Evolutionary conservation across 1,140 invertebrate species (phyloP), one percentile per base, ranked within the genome.

Genomic region (Lordiphosa mommai): DNA sequence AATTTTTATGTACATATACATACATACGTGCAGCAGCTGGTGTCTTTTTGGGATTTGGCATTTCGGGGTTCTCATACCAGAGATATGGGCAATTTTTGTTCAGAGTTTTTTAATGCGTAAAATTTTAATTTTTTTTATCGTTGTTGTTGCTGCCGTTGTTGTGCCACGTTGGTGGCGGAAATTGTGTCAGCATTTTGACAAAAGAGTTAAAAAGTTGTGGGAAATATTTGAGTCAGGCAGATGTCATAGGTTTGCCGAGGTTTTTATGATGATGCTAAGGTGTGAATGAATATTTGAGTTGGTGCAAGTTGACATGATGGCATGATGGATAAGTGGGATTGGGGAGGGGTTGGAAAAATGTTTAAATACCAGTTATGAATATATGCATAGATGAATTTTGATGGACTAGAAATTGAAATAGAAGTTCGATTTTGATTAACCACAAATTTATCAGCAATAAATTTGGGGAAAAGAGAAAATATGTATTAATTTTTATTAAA

Each of bases 191-290:
- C 49, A 30, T 55, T 74, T 56, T 82, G 77, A 84, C 77, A 72
- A 84, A 80, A 84, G 74, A 80, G 74, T 80, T 80, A 76, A 82
- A 80, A 84, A 76, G 71, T 84, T 80, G 76, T 72, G 77, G 74
- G 76, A 80, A 69, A 82, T 23, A 27, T 29, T 27, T 32, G 34
- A 29, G 33, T 4, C 16, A 53, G 29, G 52, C 65, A 74, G 52
- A 74, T 79, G 68, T 57, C 56, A 37, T 33, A 36, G 23, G 23
- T 27, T 27, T 5, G 23, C 5, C 23, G 23, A 27, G 23, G n/a
- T n/a, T n/a, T n/a, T n/a, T n/a, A n/a, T n/a, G n/a, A n/a, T n/a
- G n/a, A n/a, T n/a, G n/a, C n/a, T n/a, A n/a, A n/a, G n/a, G 23
- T 27, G 23, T 27, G 23, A 27, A 27, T 27, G 23, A 27, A 27